Evolutionary conservation across 1,140 invertebrate genomes (phyloP).

Genomic region (Diorhabda carinulata): DNA sequence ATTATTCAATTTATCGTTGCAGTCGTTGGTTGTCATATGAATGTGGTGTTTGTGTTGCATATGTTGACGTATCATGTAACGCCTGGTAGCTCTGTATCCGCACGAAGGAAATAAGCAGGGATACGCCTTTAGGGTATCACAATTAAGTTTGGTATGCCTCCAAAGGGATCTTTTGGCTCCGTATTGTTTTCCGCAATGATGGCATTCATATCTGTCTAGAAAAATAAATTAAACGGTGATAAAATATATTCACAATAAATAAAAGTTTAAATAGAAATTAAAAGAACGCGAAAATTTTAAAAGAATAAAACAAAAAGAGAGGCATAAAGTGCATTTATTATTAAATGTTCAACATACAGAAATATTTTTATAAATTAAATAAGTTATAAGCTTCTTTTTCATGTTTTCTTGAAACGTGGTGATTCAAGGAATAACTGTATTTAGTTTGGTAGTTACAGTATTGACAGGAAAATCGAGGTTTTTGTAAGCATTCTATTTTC

Average conservation of each 20-base stretch:
- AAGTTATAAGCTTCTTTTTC: neutral
- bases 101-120: conserved; percentile 55
- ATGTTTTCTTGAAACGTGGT: conserved; percentile 6
- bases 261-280: too few relatives aligned
- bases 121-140: conserved; percentile 59
- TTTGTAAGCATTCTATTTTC: conserved; percentile 16
- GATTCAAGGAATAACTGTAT: conserved; percentile 9
- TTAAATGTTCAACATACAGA: too few relatives aligned
- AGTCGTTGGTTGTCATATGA: too few relatives aligned
- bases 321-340: too few relatives aligned
- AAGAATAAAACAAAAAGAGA: too few relatives aligned
- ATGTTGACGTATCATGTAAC: conserved; percentile 12
- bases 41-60: conserved; percentile 5
- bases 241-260: too few relatives aligned
- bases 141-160: conserved; percentile 38
- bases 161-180: conserved; percentile 34
- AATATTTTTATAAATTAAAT: too few relatives aligned
- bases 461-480: conserved; percentile 6
- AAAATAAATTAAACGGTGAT: neutral
- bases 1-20: too few relatives aligned
- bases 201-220: conserved; percentile 32
- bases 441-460: conserved; percentile 4
- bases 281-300: too few relatives aligned
- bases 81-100: conserved; percentile 22
- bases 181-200: conserved; percentile 35